phyloP scores from a whole-genome alignment of 1,140 invertebrate species.

The Microvelia longipes region DNA sequence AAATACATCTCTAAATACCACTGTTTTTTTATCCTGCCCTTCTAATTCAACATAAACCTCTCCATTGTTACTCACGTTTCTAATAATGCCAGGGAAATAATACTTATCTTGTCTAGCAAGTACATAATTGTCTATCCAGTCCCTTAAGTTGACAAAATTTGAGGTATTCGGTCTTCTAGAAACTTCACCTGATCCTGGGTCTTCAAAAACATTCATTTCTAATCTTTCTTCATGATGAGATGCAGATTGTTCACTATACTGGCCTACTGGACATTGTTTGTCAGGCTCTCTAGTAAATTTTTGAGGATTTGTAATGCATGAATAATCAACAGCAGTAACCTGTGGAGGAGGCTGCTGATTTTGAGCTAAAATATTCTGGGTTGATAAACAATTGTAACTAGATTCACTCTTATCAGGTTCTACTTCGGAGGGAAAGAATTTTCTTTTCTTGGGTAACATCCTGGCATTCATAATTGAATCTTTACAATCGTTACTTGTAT shows the following conservation, averaged over 20 bases:
- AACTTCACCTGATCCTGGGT: slow-evolving; percentile 18
- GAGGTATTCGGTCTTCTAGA: slow-evolving; percentile 18
- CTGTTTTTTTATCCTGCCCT: slow-evolving; percentile 40
- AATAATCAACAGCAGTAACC: slow-evolving; percentile 43
- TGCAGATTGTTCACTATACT: not conserved
- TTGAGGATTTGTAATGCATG: slow-evolving; percentile 23
- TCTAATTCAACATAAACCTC: slow-evolving; percentile 62
- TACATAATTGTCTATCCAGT: slow-evolving; percentile 80
- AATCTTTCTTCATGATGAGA: slow-evolving; percentile 19
- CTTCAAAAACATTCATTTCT: slow-evolving; percentile 6
- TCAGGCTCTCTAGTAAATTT: slow-evolving; percentile 4
- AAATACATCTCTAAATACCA: slow-evolving; percentile 36
- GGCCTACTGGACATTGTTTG: not conserved
- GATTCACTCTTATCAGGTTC: slow-evolving; percentile 31
- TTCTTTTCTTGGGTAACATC: slow-evolving; percentile 75
- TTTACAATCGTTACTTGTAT: slow-evolving; percentile 12
- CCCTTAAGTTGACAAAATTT: slow-evolving; percentile 57
- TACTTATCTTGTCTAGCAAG: slow-evolving; percentile 64
- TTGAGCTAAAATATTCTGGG: slow-evolving; percentile 31
- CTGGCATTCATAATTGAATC: slow-evolving; percentile 24
- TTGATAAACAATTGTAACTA: slow-evolving; percentile 20
- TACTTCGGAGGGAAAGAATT: slow-evolving; percentile 67
- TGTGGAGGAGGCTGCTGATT: slow-evolving; percentile 31
- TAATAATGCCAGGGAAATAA: slow-evolving; percentile 69
- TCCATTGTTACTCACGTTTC: slow-evolving; percentile 36